Percentiles rank a stretch among this genome's conserved stretches.
phyloP scores from a whole-genome alignment of 1,140 invertebrate genomes.

The Bicyclus anynana region DNA sequence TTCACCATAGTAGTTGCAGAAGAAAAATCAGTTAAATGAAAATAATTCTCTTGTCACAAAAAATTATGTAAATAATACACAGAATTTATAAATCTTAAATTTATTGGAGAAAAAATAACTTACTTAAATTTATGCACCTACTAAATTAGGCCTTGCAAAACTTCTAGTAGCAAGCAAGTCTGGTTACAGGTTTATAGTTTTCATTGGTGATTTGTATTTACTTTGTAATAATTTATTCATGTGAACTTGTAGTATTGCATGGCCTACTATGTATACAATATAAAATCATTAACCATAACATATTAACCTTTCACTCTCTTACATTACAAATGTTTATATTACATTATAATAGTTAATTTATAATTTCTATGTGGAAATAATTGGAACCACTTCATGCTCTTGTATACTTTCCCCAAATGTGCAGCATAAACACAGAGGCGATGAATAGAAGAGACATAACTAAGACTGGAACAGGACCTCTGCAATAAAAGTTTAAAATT shows the following conservation, averaged over 20 bases:
- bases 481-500: constrained; percentile 78
- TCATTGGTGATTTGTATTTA: constrained; percentile 7
- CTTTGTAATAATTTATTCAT: not conserved
- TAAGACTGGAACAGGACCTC: constrained; percentile 98
- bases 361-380: constrained; percentile 12
- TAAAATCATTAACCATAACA: constrained; percentile 23
- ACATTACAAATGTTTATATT: constrained; percentile 6
- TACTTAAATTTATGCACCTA: constrained; percentile 13
- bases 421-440: constrained; percentile 99
- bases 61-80: constrained; percentile 17
- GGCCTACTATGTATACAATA: constrained; percentile 14
- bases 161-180: not conserved
- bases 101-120: constrained; percentile 24
- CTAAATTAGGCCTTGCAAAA: not conserved
- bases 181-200: not conserved
- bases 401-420: constrained; percentile 99
- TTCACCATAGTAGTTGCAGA: no score
- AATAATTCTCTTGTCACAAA: no score
- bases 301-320: constrained; percentile 18
- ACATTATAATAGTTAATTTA: constrained; percentile 8
- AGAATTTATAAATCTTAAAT: constrained; percentile 5
- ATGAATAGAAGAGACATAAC: constrained; percentile 99
- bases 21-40: no score
- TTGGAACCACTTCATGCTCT: constrained; percentile 82
- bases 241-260: not conserved